These are phyloP conservation scores for Dicrurus megarhynchus DNA, from an alignment of 2,113 vertebrate genomes.

Conservation along the genomic window DNA sequence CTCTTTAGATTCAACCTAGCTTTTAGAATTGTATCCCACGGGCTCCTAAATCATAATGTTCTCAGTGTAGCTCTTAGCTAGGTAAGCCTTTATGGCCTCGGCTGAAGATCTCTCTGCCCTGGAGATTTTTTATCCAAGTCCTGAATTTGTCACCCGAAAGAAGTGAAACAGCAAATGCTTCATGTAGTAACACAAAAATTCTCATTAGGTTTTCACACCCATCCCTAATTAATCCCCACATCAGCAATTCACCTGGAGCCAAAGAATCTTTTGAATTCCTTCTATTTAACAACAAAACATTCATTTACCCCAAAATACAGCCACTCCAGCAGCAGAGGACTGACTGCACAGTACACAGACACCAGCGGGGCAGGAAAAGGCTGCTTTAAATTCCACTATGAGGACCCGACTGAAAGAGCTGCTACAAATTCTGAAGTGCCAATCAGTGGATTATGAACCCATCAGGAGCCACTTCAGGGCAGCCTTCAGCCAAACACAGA, in stretches of 20 bases:
- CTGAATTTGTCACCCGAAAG: background rate
- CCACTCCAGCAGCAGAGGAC: background rate
- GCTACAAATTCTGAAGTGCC: background rate
- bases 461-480: background rate
- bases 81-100: background rate
- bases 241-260: background rate
- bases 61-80: background rate
- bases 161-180: background rate
- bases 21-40: background rate
- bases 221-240: background rate
- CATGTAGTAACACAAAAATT: background rate
- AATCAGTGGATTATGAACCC: background rate
- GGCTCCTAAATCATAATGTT: background rate
- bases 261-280: background rate
- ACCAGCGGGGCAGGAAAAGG: background rate
- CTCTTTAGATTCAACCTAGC: background rate
- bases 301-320: background rate
- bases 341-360: background rate
- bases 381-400: background rate
- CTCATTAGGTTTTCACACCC: background rate
- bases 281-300: background rate
- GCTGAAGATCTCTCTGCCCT: background rate
- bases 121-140: background rate
- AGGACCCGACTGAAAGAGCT: background rate
- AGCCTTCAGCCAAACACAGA: background rate